Conservation (phyloP, 2,797 vertebrate genomes). For the Notoglanidium macrostoma region DNA sequence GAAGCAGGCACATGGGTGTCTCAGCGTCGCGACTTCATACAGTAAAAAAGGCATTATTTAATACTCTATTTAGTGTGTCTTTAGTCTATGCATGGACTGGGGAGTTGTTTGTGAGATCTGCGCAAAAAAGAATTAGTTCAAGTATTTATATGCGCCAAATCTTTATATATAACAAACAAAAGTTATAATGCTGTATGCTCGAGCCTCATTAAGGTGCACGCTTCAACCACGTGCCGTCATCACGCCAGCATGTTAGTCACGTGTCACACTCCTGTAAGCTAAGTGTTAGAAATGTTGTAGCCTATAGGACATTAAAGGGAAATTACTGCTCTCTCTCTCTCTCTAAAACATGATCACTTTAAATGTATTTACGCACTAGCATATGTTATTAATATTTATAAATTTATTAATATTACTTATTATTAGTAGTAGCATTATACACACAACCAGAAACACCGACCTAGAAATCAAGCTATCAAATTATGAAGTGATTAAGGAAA, state of each 20-base stretch:
- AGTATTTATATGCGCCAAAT: background rate
- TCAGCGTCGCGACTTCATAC: background rate
- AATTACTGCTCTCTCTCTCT: background rate
- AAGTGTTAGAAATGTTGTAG: background rate
- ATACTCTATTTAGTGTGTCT: background rate
- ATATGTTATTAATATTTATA: no score
- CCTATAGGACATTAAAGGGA: background rate
- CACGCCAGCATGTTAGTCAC: slow-evolving; percentile 35
- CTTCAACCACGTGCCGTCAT: slow-evolving; percentile 47
- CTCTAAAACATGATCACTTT: background rate
- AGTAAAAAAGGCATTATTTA: no score
- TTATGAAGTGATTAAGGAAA: no score
- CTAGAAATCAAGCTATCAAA: background rate
- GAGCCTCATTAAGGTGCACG: slow-evolving; percentile 37
- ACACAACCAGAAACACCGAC: background rate
- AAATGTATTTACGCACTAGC: no score
- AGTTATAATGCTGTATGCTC: background rate
- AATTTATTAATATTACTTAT: no score
- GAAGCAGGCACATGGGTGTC: slow-evolving; percentile 39
- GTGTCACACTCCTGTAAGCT: slow-evolving; percentile 37
- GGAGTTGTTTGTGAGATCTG: background rate
- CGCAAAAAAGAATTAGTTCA: background rate
- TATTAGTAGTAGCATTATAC: background rate
- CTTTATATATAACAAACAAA: background rate
- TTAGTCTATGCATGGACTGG: background rate